phyloP scores from a whole-genome alignment of 2,888 invertebrate species.

The Diadromus collaris region DNA sequence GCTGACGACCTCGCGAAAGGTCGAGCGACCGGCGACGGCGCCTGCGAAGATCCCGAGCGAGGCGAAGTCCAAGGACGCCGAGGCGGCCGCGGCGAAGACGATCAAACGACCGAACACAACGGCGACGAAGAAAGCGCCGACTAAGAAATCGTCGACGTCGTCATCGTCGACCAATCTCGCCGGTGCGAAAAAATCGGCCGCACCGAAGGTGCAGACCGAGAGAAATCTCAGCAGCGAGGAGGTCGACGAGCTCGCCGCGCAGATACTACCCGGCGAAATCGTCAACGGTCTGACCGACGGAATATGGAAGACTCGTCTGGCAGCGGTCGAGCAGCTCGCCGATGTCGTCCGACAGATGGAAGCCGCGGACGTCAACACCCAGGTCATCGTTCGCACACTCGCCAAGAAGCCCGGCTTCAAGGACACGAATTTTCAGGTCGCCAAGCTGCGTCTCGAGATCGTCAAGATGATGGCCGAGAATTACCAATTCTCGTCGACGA shows the following conservation, averaged over 20 bases:
- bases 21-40: conserved; percentile 82
- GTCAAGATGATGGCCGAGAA: conserved; percentile 90
- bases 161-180: conserved; percentile 71
- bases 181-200: conserved; percentile 76
- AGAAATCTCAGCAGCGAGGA: conserved; percentile 89
- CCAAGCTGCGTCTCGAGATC: conserved; percentile 91
- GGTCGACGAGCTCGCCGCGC: conserved; percentile 87
- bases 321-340: conserved; percentile 88
- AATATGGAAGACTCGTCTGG: conserved; percentile 93
- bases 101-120: conserved; percentile 72
- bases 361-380: conserved; percentile 85
- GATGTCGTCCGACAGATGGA: conserved; percentile 84
- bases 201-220: conserved; percentile 80
- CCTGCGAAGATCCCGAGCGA: conserved; percentile 79
- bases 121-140: conserved; percentile 73
- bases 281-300: conserved; percentile 86
- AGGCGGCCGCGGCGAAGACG: conserved; percentile 60
- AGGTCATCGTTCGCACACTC: conserved; percentile 87
- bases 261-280: conserved; percentile 85
- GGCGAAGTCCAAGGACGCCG: conserved; percentile 58
- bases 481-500: conserved; percentile 86
- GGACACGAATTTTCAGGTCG: conserved; percentile 95
- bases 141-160: conserved; percentile 74
- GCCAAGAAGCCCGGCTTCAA: conserved; percentile 92
- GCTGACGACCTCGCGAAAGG: conserved; percentile 84